phyloP scores from a whole-genome alignment of 2,888 invertebrate species.

The Alloplasta piceator region DNA sequence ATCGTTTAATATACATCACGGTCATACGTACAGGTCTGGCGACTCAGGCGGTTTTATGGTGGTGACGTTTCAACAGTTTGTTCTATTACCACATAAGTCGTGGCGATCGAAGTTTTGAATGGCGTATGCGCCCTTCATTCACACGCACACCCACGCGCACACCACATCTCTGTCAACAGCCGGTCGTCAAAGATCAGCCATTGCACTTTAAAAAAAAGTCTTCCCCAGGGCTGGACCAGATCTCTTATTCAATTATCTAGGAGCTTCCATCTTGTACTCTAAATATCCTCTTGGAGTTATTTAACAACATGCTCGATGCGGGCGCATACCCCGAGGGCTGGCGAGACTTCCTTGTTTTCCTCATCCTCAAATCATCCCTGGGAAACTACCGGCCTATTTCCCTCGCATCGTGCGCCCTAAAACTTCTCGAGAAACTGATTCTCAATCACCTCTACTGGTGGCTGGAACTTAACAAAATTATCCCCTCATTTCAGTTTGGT shows the following conservation, averaged over 20 bases:
- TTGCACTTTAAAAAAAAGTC: constrained; percentile 17
- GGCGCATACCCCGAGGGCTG: constrained; percentile 13
- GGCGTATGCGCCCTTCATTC: too few species aligned
- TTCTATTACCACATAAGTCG: too few species aligned
- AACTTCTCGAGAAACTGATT: constrained; percentile 17
- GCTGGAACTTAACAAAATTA: constrained; percentile 5
- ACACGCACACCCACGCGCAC: too few species aligned
- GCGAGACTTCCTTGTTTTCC: constrained; percentile 21
- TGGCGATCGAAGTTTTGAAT: too few species aligned
- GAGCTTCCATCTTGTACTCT: neutral
- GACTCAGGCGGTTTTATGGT: too few species aligned
- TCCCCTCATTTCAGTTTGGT: constrained; percentile 29
- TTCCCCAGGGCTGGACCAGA: neutral
- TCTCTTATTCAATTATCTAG: neutral
- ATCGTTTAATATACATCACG: too few species aligned
- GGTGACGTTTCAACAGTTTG: too few species aligned
- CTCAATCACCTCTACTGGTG: constrained; percentile 32
- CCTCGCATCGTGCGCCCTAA: constrained; percentile 19
- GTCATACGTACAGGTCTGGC: too few species aligned
- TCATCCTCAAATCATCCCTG: constrained; percentile 14
- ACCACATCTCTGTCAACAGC: too few species aligned
- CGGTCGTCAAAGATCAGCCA: too few species aligned
- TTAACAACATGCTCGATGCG: constrained; percentile 7
- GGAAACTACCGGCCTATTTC: constrained; percentile 24
- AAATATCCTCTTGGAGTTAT: neutral